A percentile compares a stretch with the other conserved stretches of the same genome.
phyloP scores from a whole-genome alignment of 2,113 vertebrate species.

The Actenoides hombroni region DNA sequence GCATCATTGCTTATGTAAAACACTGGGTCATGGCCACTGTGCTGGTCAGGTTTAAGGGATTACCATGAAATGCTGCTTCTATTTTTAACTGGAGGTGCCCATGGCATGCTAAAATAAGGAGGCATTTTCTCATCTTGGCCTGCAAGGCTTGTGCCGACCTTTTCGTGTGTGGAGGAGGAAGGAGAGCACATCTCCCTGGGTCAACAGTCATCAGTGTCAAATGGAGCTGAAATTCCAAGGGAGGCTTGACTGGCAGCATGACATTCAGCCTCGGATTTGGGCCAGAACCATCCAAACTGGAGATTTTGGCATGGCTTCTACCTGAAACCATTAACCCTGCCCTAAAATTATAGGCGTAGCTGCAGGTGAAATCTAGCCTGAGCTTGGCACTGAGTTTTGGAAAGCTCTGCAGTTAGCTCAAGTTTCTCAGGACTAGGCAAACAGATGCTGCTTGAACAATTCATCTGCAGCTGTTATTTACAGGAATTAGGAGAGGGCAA shows the following conservation, averaged over 20 bases:
- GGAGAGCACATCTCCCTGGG: background rate
- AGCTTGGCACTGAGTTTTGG: background rate
- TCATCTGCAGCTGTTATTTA: background rate
- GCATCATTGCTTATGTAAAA: background rate
- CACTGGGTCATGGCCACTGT: background rate
- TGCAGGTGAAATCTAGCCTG: background rate
- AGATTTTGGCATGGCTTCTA: background rate
- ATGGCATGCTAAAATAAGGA: background rate
- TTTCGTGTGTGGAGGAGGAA: background rate
- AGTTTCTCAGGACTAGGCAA: constrained; percentile 1
- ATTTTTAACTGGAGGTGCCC: background rate
- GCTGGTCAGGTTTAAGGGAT: background rate
- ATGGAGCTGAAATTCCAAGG: background rate
- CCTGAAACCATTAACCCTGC: background rate
- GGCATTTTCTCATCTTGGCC: background rate
- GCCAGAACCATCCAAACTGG: background rate
- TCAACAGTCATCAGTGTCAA: background rate
- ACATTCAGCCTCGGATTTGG: constrained; percentile 7
- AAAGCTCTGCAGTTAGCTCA: background rate
- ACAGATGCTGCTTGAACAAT: background rate
- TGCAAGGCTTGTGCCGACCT: background rate
- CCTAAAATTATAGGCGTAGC: background rate
- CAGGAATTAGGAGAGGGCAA: background rate
- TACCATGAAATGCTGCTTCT: background rate
- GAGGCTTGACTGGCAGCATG: background rate